These are phyloP conservation scores for Sesia bembeciformis DNA, from an alignment of 2,888 invertebrate genomes.

Conservation along the genomic window DNA sequence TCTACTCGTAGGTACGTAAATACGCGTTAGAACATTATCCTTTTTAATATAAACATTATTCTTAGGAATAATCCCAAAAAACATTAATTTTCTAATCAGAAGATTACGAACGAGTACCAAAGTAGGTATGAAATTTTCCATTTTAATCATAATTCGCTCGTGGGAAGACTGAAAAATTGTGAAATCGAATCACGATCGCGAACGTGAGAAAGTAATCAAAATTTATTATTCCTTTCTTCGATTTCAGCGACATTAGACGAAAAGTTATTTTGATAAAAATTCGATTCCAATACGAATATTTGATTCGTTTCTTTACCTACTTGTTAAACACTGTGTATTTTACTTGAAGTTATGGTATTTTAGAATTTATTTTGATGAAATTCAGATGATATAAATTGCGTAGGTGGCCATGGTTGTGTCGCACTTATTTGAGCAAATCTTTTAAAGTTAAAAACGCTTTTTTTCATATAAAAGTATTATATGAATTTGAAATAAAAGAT, in stretches of 20 bases:
- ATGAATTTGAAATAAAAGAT: too few species aligned
- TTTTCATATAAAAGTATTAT: too few species aligned
- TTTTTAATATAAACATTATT: too few species aligned
- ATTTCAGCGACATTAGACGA: constrained; percentile 44
- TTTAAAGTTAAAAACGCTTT: too few species aligned
- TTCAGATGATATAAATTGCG: too few species aligned
- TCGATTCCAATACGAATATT: constrained; percentile 24
- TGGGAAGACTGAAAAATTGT: constrained; percentile 50
- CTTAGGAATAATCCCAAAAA: neutral
- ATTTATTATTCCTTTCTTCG: constrained; percentile 64
- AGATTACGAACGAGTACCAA: neutral
- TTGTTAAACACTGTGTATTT: too few species aligned
- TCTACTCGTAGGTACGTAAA: too few species aligned
- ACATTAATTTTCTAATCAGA: neutral
- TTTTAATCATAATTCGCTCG: constrained; percentile 55
- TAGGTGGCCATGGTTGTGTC: too few species aligned
- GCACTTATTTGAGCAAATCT: too few species aligned
- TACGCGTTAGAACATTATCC: too few species aligned
- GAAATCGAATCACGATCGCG: constrained; percentile 63
- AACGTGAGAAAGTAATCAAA: constrained; percentile 69
- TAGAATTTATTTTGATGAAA: too few species aligned
- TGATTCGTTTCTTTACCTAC: constrained; percentile 10
- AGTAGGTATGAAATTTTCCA: constrained; percentile 40
- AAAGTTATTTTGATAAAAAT: constrained; percentile 43
- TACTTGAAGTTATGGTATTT: too few species aligned